A percentile compares a stretch with the other conserved stretches of the same genome.
Evolutionary conservation across 2,888 invertebrate species (phyloP).

Genomic region (Caenorhabditis uteleia): DNA sequence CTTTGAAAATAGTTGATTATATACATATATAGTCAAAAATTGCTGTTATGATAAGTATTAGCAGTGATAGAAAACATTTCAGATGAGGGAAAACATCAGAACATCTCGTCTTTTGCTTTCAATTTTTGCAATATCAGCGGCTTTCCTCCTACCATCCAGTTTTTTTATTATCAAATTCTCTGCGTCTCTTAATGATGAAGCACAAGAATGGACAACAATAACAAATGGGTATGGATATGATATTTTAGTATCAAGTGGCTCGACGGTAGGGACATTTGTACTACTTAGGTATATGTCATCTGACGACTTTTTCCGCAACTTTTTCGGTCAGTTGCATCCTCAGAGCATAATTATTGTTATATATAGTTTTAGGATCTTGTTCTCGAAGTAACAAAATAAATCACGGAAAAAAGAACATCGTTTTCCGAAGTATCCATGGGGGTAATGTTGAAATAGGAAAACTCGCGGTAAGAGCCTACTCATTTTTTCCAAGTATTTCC

Average conservation of each 20-base stretch:
- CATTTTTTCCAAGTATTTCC: not conserved
- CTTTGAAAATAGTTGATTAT: no score
- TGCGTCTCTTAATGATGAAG: constrained; percentile 10
- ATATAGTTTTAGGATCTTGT: constrained; percentile 3
- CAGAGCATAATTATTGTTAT: no score
- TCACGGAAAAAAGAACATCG: constrained; percentile 3
- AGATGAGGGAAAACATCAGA: constrained; percentile 32
- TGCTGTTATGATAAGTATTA: no score
- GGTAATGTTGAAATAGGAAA: constrained; percentile 16
- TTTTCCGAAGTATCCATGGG: constrained; percentile 23
- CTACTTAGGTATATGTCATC: constrained; percentile 14
- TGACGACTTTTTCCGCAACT: constrained; percentile 14
- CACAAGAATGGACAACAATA: constrained; percentile 16
- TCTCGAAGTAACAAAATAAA: not conserved
- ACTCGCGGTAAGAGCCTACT: constrained; percentile 7
- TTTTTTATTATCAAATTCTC: constrained; percentile 23
- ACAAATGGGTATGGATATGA: constrained; percentile 24
- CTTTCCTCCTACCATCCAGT: constrained; percentile 7
- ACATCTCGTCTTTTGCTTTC: constrained; percentile 19
- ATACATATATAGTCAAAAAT: no score
- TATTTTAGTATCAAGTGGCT: constrained; percentile 13
- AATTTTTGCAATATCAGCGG: constrained; percentile 7
- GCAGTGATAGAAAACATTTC: no score
- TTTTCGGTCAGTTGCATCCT: no score
- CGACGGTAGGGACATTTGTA: constrained; percentile 7